A percentile compares a stretch with the other conserved stretches of the same genome.
phyloP scores from a whole-genome alignment of 2,797 vertebrate species.

The Sternarchorhynchus goeldii region DNA sequence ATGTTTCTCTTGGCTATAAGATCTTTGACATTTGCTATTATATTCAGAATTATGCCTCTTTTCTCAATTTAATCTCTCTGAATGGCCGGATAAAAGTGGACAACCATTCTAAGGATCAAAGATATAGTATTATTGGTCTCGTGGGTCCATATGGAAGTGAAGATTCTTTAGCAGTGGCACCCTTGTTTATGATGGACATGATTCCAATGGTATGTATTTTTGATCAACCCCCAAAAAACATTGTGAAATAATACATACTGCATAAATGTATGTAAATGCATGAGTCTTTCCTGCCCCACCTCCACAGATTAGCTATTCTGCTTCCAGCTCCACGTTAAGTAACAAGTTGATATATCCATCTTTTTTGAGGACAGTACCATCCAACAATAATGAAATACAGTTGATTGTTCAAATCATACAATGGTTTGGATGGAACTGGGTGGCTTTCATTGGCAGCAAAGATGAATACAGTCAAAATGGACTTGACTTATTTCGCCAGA shows the following conservation, averaged over 20 bases:
- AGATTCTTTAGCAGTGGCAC: constrained; percentile 61
- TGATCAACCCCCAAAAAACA: neutral
- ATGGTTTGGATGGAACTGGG: constrained; percentile 81
- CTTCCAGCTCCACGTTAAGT: constrained; percentile 65
- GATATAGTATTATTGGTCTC: constrained; percentile 64
- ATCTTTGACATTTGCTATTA: constrained; percentile 79
- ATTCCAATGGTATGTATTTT: constrained; percentile 69
- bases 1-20: constrained; percentile 79
- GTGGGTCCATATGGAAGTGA: constrained; percentile 67
- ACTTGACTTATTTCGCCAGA: constrained; percentile 61
- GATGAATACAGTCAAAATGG: constrained; percentile 69
- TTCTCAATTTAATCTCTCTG: constrained; percentile 65
- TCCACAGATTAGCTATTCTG: constrained; percentile 72
- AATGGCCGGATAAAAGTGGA: constrained; percentile 55
- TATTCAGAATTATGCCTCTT: constrained; percentile 56
- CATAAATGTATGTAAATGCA: neutral
- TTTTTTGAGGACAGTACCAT: constrained; percentile 78
- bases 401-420: constrained; percentile 71
- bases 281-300: constrained; percentile 1
- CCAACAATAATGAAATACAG: constrained; percentile 71
- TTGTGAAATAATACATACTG: neutral
- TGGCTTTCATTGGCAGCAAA: constrained; percentile 73
- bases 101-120: neutral
- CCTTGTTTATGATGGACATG: constrained; percentile 65
- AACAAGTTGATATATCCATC: constrained; percentile 70